These are phyloP conservation scores for Drosophila ohnishii DNA, from an alignment of 1,140 invertebrate genomes.

Conservation along the genomic window DNA sequence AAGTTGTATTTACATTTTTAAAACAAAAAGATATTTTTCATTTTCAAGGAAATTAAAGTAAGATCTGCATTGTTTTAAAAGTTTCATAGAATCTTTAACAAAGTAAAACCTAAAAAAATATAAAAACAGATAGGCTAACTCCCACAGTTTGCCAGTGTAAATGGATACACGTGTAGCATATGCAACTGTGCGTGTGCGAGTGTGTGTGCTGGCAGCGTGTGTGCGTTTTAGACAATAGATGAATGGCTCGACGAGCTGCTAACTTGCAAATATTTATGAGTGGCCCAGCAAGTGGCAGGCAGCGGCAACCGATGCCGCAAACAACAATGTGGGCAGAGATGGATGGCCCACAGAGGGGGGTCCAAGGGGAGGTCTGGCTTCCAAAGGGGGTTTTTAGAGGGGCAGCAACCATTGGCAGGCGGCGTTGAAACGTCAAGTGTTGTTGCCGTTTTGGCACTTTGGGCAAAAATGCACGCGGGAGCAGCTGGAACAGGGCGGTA, in stretches of 20 bases:
- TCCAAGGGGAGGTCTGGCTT: not conserved
- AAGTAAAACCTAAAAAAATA: no score
- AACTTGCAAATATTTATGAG: constrained; percentile 82
- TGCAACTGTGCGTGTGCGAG: constrained; percentile 19
- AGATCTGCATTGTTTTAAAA: no score
- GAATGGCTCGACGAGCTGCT: constrained; percentile 81
- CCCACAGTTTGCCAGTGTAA: constrained; percentile 10
- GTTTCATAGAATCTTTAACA: no score
- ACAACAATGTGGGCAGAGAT: constrained; percentile 53
- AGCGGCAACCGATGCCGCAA: constrained; percentile 48
- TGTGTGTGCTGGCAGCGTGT: constrained; percentile 33
- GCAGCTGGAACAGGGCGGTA: constrained; percentile 27
- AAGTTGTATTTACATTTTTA: no score
- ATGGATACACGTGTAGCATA: constrained; percentile 32
- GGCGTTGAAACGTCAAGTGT: constrained; percentile 68
- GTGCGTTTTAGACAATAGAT: constrained; percentile 71
- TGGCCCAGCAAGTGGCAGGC: constrained; percentile 74
- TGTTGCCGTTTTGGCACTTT: constrained; percentile 81
- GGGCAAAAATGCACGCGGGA: constrained; percentile 77
- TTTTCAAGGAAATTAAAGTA: no score
- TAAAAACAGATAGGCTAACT: not conserved
- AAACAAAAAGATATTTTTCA: no score
- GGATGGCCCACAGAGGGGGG: constrained; percentile 17
- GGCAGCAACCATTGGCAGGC: constrained; percentile 53
- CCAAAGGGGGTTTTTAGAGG: not conserved